These are phyloP conservation scores for Polymixis lichenea DNA, from an alignment of 2,888 invertebrate genomes.

Conservation along the genomic window DNA sequence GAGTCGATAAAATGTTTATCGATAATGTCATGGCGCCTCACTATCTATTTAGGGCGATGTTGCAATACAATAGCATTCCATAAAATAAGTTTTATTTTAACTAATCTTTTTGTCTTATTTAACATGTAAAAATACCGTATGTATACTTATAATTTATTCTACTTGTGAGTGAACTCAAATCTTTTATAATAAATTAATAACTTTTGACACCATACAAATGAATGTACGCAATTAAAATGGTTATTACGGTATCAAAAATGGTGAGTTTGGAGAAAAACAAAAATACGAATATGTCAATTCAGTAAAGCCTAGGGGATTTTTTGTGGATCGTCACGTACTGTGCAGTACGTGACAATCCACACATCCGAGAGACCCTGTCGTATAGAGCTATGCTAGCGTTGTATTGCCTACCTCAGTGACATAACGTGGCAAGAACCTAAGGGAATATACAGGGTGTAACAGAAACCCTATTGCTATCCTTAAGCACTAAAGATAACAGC, in stretches of 20 bases:
- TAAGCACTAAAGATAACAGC: no score
- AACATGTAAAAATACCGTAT: neutral
- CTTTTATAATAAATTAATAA: neutral
- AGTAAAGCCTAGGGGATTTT: constrained; percentile 1
- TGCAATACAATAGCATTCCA: constrained; percentile 35
- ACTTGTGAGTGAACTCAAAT: neutral
- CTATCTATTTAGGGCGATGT: constrained; percentile 55
- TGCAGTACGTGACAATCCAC: neutral
- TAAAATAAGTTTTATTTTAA: neutral
- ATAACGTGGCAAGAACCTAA: constrained; percentile 17
- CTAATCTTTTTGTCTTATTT: constrained; percentile 2
- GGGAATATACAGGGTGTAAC: no score
- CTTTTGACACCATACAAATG: neutral
- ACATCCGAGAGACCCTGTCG: constrained; percentile 2
- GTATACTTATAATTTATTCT: neutral
- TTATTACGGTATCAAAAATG: neutral
- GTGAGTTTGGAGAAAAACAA: neutral
- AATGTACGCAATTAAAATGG: neutral
- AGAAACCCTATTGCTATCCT: no score
- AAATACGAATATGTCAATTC: constrained; percentile 11
- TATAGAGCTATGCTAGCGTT: neutral
- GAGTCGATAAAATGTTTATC: constrained; percentile 60
- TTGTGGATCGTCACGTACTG: constrained; percentile 30
- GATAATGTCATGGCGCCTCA: constrained; percentile 48
- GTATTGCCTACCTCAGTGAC: neutral